Evolutionary conservation across 1,140 invertebrate genomes (phyloP), one percentile per base, ranked within the genome.

Genomic region (Heliconius melpomene): DNA sequence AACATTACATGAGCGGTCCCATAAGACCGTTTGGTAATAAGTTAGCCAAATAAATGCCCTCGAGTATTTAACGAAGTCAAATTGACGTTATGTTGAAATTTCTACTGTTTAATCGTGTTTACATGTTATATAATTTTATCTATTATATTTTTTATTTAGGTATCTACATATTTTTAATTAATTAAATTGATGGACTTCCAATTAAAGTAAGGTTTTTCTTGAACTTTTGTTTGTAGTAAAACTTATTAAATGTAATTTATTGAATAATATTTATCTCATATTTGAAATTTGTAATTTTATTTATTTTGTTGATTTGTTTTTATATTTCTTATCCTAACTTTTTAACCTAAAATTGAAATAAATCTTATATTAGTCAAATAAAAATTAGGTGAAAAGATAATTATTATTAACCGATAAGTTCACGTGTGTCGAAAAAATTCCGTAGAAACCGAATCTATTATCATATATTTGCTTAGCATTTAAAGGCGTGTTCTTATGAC

Each of bases 1-100:
- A 66, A 29, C 60, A 66, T 29, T 66, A 66, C 13, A 66, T 66
- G 13, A 66, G 26, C 3, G 60, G 26, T 66, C 60, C 60, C 60
- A 66, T 66, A 29, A 29, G 60, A 66, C n/a, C 26, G 3, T 29
- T 66, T 66, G 60, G 60, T 66, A 66, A 66, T 29, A 66, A 66
- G 60, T 66, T 66, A 16, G 23, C 60, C 26, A 66, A 66, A 66
- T 66, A 66, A 66, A 66, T 66, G 13, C 60, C 11, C 60, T 66
- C 8, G 60, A 66, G 60, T 66, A 66, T 66, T 66, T 29, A 66
- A 66, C 60, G 60, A 66, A 66, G 60, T 66, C 60, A 66, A 66
- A 66, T 66, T 23, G 23, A 66, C 60, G 1, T 66, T 66, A 66
- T n/a, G 26, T 66, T 29, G 60, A 66, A 29, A 66, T 29, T 66